phyloP scores from a whole-genome alignment of 2,888 invertebrate genomes.

The Phlogophora meticulosa region DNA sequence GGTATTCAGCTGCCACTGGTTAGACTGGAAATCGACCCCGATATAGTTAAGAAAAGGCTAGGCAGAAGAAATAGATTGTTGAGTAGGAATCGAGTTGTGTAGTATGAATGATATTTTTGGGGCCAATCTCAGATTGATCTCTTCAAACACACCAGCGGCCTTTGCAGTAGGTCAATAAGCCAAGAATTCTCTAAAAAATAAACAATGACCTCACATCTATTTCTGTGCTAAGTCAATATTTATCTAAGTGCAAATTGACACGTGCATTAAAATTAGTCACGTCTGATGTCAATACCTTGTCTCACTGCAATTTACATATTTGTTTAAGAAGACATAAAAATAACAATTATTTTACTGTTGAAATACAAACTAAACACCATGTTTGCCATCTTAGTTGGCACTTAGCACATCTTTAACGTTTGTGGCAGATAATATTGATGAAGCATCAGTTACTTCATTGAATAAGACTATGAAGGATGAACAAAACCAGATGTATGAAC shows the following conservation, averaged over 20 bases:
- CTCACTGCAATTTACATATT: constrained; percentile 33
- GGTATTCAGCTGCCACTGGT: too few relatives aligned
- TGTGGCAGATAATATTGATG: not conserved
- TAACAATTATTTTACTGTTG: constrained; percentile 18
- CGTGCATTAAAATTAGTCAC: constrained; percentile 44
- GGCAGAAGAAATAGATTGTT: too few relatives aligned
- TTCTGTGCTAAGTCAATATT: constrained; percentile 52
- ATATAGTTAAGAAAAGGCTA: too few relatives aligned
- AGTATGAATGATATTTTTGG: not conserved
- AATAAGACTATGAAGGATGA: not conserved
- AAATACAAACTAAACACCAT: constrained; percentile 11
- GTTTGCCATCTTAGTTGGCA: not conserved
- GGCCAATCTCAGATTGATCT: not conserved
- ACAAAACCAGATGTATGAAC: accelerated
- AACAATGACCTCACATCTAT: constrained; percentile 53
- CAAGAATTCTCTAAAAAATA: constrained; percentile 35
- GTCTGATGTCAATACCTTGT: constrained; percentile 39
- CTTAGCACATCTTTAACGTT: constrained; percentile 3
- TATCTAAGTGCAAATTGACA: constrained; percentile 46
- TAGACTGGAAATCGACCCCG: too few relatives aligned
- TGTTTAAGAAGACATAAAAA: constrained; percentile 31
- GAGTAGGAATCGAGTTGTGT: not conserved
- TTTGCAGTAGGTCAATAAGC: constrained; percentile 37
- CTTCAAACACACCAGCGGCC: constrained; percentile 13
- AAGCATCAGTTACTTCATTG: not conserved